phyloP scores from a whole-genome alignment of 2,888 invertebrate species.

The Leptarthrus brevirostris region DNA sequence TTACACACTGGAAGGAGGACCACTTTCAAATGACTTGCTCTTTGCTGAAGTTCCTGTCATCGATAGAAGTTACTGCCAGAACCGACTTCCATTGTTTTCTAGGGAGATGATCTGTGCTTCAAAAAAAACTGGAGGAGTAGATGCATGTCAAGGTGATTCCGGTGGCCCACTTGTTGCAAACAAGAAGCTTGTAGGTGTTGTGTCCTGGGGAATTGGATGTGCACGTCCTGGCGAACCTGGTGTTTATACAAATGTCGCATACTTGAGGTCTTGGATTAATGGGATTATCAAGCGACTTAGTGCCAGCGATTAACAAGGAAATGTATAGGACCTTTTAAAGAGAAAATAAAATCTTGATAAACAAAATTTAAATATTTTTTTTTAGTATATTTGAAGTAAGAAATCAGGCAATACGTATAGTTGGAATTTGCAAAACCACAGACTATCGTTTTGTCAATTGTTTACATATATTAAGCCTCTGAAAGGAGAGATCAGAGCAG shows the following conservation, averaged over 20 bases:
- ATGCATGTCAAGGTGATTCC: not conserved
- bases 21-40: not conserved
- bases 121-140: not conserved
- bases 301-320: no score
- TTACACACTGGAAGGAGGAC: not conserved
- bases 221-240: not conserved
- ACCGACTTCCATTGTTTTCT: not conserved
- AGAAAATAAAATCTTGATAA: no score
- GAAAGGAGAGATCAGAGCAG: no score
- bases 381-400: no score
- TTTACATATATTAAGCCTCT: no score
- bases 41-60: not conserved
- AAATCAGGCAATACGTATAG: no score
- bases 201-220: not conserved
- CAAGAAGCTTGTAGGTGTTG: not conserved
- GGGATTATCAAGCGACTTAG: not conserved
- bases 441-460: no score
- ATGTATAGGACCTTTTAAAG: no score
- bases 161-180: not conserved
- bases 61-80: not conserved
- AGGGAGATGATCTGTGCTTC: not conserved
- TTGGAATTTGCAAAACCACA: no score
- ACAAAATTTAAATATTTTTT: no score
- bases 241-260: not conserved
- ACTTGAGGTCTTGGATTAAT: not conserved